A percentile compares a stretch with the other conserved stretches of the same genome.
phyloP scores from a whole-genome alignment of 2,888 invertebrate species.

The Boloria euphrosyne region DNA sequence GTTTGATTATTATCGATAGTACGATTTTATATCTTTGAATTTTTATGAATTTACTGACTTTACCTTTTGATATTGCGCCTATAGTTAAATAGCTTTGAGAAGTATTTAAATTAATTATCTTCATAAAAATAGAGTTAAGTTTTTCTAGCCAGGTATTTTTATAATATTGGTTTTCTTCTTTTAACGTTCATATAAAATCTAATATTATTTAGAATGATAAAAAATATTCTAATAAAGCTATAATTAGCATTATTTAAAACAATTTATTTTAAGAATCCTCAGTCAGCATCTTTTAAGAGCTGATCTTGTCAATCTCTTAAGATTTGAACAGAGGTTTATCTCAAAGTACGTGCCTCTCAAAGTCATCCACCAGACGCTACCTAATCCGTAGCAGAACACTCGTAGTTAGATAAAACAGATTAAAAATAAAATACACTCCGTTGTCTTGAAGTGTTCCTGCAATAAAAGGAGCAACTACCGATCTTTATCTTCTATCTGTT shows the following conservation, averaged over 20 bases:
- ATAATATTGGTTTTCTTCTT: too few species aligned
- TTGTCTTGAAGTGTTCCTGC: constrained; percentile 47
- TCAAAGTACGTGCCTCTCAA: constrained; percentile 36
- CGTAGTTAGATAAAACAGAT: constrained; percentile 52
- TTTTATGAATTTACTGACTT: neutral
- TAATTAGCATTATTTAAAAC: neutral
- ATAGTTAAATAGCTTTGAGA: neutral
- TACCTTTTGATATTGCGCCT: neutral
- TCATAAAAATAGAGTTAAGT: too few species aligned
- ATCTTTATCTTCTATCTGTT: constrained; percentile 18
- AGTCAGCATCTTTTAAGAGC: constrained; percentile 17
- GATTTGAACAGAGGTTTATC: constrained; percentile 25
- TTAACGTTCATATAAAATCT: too few species aligned
- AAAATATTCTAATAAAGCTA: too few species aligned
- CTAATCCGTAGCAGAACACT: constrained; percentile 51
- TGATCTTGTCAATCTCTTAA: constrained; percentile 20
- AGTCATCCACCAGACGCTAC: constrained; percentile 42
- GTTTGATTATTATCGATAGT: constrained; percentile 46
- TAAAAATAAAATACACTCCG: constrained; percentile 53
- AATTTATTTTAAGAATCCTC: neutral
- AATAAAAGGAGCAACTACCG: constrained; percentile 44
- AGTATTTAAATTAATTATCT: neutral
- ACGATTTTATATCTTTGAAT: constrained; percentile 24
- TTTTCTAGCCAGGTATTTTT: too few species aligned
- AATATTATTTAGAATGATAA: too few species aligned